Conservation (phyloP, 92 coral and sea anemone species). For the Pocillopora meandrina region DNA sequence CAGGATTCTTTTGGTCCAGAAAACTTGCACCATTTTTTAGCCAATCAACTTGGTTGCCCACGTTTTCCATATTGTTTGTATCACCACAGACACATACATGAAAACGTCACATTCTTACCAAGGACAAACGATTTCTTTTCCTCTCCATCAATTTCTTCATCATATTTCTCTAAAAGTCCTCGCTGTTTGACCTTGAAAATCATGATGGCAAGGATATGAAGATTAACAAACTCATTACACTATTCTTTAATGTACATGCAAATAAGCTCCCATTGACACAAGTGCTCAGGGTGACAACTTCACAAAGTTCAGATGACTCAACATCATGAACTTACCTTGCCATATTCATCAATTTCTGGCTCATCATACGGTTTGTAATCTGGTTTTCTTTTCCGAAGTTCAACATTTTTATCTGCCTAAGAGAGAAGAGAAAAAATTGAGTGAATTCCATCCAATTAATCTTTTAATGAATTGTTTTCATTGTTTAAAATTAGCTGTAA, state of each 20-base stretch:
- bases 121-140: slow-evolving; percentile 75
- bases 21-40: no score
- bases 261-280: background rate
- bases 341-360: slow-evolving; percentile 80
- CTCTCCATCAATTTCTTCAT: slow-evolving; percentile 97
- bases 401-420: slow-evolving; percentile 86
- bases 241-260: background rate
- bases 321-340: slow-evolving; percentile 59
- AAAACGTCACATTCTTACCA: slow-evolving; percentile 48
- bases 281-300: no score
- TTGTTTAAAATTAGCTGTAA: no score
- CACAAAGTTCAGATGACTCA: no score
- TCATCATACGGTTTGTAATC: slow-evolving; percentile 89
- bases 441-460: background rate
- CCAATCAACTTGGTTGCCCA: no score
- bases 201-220: background rate
- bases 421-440: background rate
- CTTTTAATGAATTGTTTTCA: no score
- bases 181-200: slow-evolving; percentile 68
- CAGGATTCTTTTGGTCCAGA: no score
- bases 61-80: no score
- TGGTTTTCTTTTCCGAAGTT: slow-evolving; percentile 84
- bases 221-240: background rate
- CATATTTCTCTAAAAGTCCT: slow-evolving; percentile 84
- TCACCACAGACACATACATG: no score